Evolutionary conservation across 2,113 vertebrate genomes (phyloP).

Genomic region (Rhynchomys soricoides): DNA sequence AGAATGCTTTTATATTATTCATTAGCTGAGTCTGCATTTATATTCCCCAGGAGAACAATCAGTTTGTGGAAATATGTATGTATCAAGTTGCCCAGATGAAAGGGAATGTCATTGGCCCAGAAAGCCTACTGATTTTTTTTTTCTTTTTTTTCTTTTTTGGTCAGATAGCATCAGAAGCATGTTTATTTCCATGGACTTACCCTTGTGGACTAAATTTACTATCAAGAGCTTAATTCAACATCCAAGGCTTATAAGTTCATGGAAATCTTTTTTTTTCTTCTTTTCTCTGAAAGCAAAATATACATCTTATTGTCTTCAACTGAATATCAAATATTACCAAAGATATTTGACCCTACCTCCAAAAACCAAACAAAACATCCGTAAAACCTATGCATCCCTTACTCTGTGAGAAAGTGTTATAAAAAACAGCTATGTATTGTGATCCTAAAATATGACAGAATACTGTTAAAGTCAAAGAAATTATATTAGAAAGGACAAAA

Average conservation of each 20-base stretch:
- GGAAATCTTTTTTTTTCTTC: conserved; percentile 15
- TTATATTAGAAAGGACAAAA: neutral
- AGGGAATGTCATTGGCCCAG: neutral
- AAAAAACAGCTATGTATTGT: conserved; percentile 14
- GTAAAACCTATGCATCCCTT: neutral
- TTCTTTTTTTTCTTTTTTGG: neutral
- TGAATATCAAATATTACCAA: conserved; percentile 63
- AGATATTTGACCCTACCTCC: conserved; percentile 28
- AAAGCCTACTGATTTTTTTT: conserved; percentile 24
- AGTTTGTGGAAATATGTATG: conserved; percentile 19
- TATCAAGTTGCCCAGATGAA: conserved; percentile 41
- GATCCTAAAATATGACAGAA: neutral
- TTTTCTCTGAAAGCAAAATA: conserved; percentile 43
- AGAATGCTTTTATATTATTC: conserved; percentile 25
- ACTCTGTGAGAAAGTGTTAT: neutral
- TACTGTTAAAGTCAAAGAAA: conserved; percentile 5
- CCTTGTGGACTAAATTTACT: neutral
- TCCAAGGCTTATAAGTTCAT: conserved; percentile 17
- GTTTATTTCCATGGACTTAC: neutral
- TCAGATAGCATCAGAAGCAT: conserved; percentile 8
- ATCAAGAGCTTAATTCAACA: conserved; percentile 55
- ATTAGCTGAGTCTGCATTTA: conserved; percentile 45
- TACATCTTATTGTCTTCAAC: conserved; percentile 51
- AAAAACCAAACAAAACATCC: neutral
- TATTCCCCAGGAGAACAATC: neutral